These are phyloP conservation scores for Microtus richardsoni DNA, from an alignment of 2,113 vertebrate genomes.

Conservation along the genomic window DNA sequence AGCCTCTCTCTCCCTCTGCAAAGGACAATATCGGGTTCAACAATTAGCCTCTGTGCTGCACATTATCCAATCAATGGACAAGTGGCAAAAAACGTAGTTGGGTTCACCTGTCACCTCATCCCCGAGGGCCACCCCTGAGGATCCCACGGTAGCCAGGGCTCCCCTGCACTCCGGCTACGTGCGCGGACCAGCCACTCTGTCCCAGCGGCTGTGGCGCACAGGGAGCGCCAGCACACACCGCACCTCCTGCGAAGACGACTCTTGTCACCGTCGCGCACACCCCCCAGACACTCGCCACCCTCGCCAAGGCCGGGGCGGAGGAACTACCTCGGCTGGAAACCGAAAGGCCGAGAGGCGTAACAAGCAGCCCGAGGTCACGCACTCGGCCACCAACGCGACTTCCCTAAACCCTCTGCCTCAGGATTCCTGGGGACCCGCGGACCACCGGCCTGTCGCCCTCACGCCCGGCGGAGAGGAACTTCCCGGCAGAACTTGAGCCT, in stretches of 20 bases:
- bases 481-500: constrained; percentile 27
- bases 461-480: not conserved
- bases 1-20: not conserved
- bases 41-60: constrained; percentile 65
- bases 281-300: not conserved
- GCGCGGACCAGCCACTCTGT: not conserved
- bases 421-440: not conserved
- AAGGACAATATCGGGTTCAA: constrained; percentile 38
- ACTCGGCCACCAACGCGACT: not conserved
- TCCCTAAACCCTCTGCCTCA: not conserved
- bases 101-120: constrained; percentile 61
- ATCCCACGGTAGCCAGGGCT: not conserved
- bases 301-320: not conserved
- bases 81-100: not conserved
- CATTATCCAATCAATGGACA: constrained; percentile 14
- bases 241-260: not conserved
- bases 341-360: not conserved
- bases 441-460: not conserved
- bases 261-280: not conserved
- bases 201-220: not conserved
- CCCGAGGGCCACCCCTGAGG: not conserved
- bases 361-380: not conserved
- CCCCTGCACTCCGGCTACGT: not conserved
- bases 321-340: not conserved
- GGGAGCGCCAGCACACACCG: not conserved